Percentiles rank a stretch among this genome's conserved stretches.
Evolutionary conservation across 92 coral and sea anemone species (phyloP).

Genomic region (Palythoa grandis): DNA sequence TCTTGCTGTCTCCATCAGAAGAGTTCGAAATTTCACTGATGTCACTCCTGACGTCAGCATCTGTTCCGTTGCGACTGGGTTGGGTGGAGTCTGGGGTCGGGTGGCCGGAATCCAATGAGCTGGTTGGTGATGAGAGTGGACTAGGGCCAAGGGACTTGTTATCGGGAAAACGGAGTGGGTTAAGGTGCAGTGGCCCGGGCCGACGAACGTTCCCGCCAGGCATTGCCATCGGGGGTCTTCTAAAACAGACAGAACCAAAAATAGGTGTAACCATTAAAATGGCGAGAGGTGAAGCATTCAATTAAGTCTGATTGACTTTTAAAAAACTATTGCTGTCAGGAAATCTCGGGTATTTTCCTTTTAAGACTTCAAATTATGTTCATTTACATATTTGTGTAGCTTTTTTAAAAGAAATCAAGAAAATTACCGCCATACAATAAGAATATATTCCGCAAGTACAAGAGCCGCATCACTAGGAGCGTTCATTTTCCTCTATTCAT

Average conservation of each 20-base stretch:
- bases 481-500: no score
- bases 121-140: slow-evolving; percentile 85
- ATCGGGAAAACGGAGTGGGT: slow-evolving; percentile 66
- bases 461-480: no score
- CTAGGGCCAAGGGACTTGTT: slow-evolving; percentile 72
- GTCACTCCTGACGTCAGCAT: slow-evolving; percentile 81
- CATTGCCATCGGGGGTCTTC: slow-evolving; percentile 59
- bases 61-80: slow-evolving; percentile 73
- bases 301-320: background rate
- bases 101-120: slow-evolving; percentile 88
- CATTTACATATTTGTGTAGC: no score
- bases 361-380: no score
- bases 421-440: no score
- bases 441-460: no score
- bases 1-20: slow-evolving; percentile 71
- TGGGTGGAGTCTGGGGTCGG: slow-evolving; percentile 89
- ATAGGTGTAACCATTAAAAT: background rate
- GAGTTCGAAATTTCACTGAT: slow-evolving; percentile 79
- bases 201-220: slow-evolving; percentile 73
- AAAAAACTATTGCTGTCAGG: background rate
- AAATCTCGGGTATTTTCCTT: no score
- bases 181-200: slow-evolving; percentile 64
- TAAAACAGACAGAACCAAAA: slow-evolving; percentile 28
- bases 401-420: no score
- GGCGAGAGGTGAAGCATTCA: no score